Evolutionary conservation across 2,113 vertebrate genomes (phyloP).

Genomic region (Tachysurus vachellii): DNA sequence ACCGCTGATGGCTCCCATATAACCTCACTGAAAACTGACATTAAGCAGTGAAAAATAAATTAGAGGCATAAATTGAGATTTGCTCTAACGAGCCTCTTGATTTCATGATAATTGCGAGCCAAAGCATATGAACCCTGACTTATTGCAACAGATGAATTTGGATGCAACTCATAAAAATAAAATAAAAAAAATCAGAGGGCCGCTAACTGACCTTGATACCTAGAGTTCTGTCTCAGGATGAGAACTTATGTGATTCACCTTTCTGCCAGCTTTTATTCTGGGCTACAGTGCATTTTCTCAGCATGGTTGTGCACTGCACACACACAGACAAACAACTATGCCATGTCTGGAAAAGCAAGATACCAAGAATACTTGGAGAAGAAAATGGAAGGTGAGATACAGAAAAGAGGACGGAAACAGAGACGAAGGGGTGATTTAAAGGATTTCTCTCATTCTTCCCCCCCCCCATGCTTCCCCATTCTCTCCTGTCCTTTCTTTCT

Average conservation of each 20-base stretch:
- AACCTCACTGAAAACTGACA: conserved; percentile 38
- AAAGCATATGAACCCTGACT: conserved; percentile 24
- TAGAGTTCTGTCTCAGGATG: conserved; percentile 19
- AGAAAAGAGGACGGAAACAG: conserved; percentile 21
- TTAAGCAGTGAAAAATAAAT: conserved; percentile 44
- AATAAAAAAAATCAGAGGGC: conserved; percentile 1
- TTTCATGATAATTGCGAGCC: conserved; percentile 30
- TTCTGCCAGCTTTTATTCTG: conserved; percentile 45
- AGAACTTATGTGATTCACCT: conserved; percentile 36
- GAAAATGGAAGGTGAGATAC: conserved; percentile 41
- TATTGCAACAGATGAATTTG: conserved; percentile 11
- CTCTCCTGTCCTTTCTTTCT: conserved; percentile 40
- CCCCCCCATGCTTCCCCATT: conserved; percentile 24
- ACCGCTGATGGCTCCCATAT: conserved; percentile 29
- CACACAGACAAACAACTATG: conserved; percentile 35
- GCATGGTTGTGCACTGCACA: conserved; percentile 21
- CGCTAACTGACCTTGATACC: conserved; percentile 47
- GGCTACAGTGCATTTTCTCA: conserved; percentile 26
- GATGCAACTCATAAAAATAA: conserved; percentile 4
- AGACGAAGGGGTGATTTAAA: conserved; percentile 46
- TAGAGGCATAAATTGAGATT: conserved; percentile 32
- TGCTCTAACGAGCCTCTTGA: conserved; percentile 17
- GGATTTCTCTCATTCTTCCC: conserved; percentile 33
- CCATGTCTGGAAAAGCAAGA: conserved; percentile 42
- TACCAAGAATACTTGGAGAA: conserved; percentile 23